A percentile compares a stretch with the other conserved stretches of the same genome.
phyloP scores from a whole-genome alignment of 2,113 vertebrate species.

The Triplophysa tibetana region DNA sequence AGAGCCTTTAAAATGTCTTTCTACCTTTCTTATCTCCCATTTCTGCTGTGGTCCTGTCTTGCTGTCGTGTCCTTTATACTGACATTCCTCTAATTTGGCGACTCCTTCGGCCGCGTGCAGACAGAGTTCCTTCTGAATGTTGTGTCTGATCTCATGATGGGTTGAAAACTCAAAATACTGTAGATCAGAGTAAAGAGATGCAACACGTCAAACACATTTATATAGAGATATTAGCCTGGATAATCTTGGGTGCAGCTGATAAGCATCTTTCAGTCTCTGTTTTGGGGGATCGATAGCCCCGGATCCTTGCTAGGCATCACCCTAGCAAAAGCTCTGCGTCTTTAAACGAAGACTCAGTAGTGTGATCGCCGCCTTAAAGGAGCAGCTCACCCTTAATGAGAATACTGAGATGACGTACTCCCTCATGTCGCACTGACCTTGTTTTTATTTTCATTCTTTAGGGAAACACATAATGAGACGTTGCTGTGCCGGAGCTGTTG shows the following conservation, averaged over 20 bases:
- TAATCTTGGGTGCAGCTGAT: neutral
- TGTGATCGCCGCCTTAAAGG: too few relatives aligned
- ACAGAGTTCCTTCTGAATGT: slow-evolving; percentile 94
- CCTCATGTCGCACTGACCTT: too few relatives aligned
- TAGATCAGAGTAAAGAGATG: slow-evolving; percentile 37
- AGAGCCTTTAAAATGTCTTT: slow-evolving; percentile 43
- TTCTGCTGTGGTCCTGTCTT: slow-evolving; percentile 78
- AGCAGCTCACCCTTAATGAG: too few relatives aligned
- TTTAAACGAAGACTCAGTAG: too few relatives aligned
- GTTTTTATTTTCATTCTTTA: too few relatives aligned
- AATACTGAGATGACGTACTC: too few relatives aligned
- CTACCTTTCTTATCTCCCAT: slow-evolving; percentile 89
- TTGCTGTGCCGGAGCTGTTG: too few relatives aligned
- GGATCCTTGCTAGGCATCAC: too few relatives aligned
- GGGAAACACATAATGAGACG: too few relatives aligned
- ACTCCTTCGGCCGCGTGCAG: slow-evolving; percentile 76
- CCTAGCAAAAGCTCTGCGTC: too few relatives aligned
- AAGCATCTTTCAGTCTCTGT: neutral
- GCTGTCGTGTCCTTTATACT: slow-evolving; percentile 82
- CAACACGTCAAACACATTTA: neutral
- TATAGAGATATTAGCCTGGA: neutral
- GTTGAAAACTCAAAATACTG: slow-evolving; percentile 96
- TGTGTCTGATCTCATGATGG: slow-evolving; percentile 89
- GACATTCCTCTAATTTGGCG: slow-evolving; percentile 82
- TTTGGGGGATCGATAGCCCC: too few relatives aligned